Base-by-base conservation (phyloP, 2,113 vertebrate species). In the Corydoras sp. region DNA sequence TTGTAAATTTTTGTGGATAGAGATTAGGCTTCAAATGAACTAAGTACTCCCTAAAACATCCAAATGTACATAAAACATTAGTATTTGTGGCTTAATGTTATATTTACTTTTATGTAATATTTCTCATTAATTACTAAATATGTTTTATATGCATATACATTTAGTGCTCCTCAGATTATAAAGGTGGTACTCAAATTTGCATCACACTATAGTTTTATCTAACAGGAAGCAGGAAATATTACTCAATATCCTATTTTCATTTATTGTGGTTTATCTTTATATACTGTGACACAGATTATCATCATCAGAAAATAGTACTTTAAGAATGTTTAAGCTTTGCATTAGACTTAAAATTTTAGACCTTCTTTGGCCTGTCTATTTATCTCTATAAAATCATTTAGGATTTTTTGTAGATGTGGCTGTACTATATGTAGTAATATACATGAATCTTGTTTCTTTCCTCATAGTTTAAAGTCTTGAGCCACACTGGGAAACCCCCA, bases 231-330 rank as follows among this genome's bases (percentile, higher is more conserved):
- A 74, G 84, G 83, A 86, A 86, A 58, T 32, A 64, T 89, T 84
- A 85, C 86, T 81, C 83, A 88, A 89, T 82, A 74, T 62, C n/a
- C 69, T 75, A 85, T 67, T 83, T 85, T 85, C 79, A 72, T 81
- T 69, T 15, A 64, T 31, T 30, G 5, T 35, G 59, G 18, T 30
- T 12, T 56, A 55, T 69, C 30, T 62, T 62, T 1, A 12, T 43
- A 71, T 62, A 56, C 30, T 54, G 64, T 75, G 31, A 53, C 72
- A 58, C 43, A 31, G 10, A 1, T 14, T 67, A 32, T 56, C 61
- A 10, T 53, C 13, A 58, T 58, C 12, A 4, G 18, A 49, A 12
- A 35, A 71, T 49, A 58, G 62, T 32, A 35, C 13, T 35, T 53
- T 24, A 60, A 70, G 53, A 67, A 74, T 66, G 51, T 56, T 66